Evolutionary conservation across 1,140 invertebrate species (phyloP).

Genomic region (Psilanteris sp.): DNA sequence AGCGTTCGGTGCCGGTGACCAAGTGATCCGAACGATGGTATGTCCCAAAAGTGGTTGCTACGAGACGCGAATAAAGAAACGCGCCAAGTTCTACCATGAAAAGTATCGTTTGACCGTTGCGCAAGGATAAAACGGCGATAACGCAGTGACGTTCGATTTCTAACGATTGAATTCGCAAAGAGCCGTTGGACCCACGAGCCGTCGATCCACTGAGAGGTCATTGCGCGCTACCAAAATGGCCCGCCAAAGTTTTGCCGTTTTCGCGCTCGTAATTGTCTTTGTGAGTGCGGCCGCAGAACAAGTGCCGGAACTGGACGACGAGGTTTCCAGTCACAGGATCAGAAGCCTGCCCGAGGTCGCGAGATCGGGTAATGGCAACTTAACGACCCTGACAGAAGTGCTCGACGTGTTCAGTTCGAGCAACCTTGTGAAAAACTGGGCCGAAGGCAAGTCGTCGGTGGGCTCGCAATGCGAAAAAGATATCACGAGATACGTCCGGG

Average conservation of each 20-base stretch:
- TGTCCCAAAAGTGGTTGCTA: conserved; percentile 1
- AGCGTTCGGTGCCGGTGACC: not conserved
- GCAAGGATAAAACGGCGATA: not conserved
- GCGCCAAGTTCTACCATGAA: not conserved
- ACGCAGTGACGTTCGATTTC: too few species aligned
- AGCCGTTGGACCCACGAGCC: too few species aligned
- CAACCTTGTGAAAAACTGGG: conserved; percentile 76
- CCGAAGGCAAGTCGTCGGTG: conserved; percentile 67
- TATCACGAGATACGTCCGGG: conserved; percentile 83
- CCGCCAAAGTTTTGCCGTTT: not conserved
- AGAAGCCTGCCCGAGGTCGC: conserved; percentile 63
- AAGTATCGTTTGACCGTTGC: not conserved
- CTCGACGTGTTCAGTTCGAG: conserved; percentile 79
- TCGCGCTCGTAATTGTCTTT: conserved; percentile 11
- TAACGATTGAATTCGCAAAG: too few species aligned
- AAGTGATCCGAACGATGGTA: conserved; percentile 18
- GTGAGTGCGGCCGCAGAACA: conserved; percentile 14
- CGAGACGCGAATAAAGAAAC: conserved; percentile 11
- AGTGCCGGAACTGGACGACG: conserved; percentile 16
- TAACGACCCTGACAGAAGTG: conserved; percentile 73
- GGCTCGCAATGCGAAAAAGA: conserved; percentile 81
- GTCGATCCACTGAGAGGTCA: too few species aligned
- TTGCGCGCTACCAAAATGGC: too few species aligned
- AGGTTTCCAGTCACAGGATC: conserved; percentile 44
- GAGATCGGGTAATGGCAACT: conserved; percentile 46